These are phyloP conservation scores for Melanotaenia boesemani DNA, from an alignment of 2,797 vertebrate genomes.

Conservation along the genomic window DNA sequence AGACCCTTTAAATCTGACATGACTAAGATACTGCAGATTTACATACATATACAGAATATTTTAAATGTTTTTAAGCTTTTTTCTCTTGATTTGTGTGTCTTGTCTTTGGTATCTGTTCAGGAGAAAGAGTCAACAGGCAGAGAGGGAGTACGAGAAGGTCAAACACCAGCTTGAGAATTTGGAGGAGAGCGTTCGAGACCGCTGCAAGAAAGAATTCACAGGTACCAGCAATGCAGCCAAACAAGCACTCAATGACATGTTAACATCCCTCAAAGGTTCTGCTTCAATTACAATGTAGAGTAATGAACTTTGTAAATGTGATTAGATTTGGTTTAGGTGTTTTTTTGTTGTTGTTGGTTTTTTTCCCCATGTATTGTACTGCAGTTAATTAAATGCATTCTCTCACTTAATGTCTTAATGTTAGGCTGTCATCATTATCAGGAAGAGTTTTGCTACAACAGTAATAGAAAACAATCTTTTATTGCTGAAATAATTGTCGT, in stretches of 20 bases:
- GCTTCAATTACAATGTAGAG: slow-evolving; percentile 33
- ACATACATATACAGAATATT: neutral
- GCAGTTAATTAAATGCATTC: slow-evolving; percentile 51
- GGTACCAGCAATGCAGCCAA: slow-evolving; percentile 75
- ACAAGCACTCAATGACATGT: neutral
- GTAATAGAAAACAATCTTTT: slow-evolving; percentile 61
- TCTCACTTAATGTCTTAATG: slow-evolving; percentile 29
- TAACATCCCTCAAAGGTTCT: slow-evolving; percentile 36
- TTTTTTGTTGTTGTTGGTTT: neutral
- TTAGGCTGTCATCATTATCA: slow-evolving; percentile 51
- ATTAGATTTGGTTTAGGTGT: slow-evolving; percentile 49
- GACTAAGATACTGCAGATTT: neutral
- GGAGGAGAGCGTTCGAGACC: slow-evolving; percentile 97
- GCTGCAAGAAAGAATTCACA: slow-evolving; percentile 99
- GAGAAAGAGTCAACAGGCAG: slow-evolving; percentile 96
- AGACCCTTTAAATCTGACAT: neutral
- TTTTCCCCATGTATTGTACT: neutral
- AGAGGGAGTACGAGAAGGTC: slow-evolving; percentile 97
- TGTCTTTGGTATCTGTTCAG: slow-evolving; percentile 67
- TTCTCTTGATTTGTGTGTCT: neutral
- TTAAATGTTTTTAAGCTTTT: neutral
- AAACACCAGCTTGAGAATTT: slow-evolving; percentile 95
- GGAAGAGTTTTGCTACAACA: slow-evolving; percentile 40
- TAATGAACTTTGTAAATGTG: slow-evolving; percentile 55
- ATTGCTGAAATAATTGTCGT: slow-evolving; percentile 46